Evolutionary conservation across 2,113 vertebrate genomes (phyloP).

Genomic region (Clinocottus analis): DNA sequence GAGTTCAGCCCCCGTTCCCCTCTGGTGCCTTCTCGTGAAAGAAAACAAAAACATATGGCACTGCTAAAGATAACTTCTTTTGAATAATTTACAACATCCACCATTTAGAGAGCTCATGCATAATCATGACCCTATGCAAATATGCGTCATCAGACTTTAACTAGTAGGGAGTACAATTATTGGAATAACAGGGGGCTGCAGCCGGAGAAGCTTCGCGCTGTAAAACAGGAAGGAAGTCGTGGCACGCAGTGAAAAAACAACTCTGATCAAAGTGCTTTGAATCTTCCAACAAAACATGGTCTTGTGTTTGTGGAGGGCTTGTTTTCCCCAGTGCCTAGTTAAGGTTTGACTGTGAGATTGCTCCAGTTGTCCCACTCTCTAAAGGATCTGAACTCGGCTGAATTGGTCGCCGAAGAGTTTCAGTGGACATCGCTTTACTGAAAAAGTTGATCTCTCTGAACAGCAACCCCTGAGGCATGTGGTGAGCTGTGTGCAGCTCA

Average conservation of each 20-base stretch:
- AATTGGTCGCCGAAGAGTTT: neutral
- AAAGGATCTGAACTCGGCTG: neutral
- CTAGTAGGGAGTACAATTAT: slow-evolving; percentile 16
- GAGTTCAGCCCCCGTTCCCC: neutral
- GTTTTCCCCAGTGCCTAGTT: slow-evolving; percentile 29
- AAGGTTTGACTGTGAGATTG: slow-evolving; percentile 4
- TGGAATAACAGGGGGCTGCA: neutral
- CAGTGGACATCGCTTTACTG: neutral
- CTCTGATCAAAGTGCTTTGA: slow-evolving; percentile 35
- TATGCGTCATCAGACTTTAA: slow-evolving; percentile 29
- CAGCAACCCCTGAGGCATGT: neutral
- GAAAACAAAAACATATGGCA: slow-evolving; percentile 51
- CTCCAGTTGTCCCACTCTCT: slow-evolving; percentile 8
- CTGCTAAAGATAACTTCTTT: slow-evolving; percentile 66
- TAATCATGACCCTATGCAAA: slow-evolving; percentile 58
- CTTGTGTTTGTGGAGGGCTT: neutral
- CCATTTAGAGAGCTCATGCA: slow-evolving; percentile 61
- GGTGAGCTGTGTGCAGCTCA: neutral
- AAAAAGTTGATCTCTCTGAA: neutral
- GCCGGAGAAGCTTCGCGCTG: neutral
- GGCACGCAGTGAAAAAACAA: slow-evolving; percentile 15
- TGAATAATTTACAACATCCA: slow-evolving; percentile 60
- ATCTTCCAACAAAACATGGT: slow-evolving; percentile 2
- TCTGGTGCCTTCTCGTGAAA: neutral
- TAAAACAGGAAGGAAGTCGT: slow-evolving; percentile 4